Base-by-base conservation (phyloP, 2,797 vertebrate genomes). In the Danio aesculapii region DNA sequence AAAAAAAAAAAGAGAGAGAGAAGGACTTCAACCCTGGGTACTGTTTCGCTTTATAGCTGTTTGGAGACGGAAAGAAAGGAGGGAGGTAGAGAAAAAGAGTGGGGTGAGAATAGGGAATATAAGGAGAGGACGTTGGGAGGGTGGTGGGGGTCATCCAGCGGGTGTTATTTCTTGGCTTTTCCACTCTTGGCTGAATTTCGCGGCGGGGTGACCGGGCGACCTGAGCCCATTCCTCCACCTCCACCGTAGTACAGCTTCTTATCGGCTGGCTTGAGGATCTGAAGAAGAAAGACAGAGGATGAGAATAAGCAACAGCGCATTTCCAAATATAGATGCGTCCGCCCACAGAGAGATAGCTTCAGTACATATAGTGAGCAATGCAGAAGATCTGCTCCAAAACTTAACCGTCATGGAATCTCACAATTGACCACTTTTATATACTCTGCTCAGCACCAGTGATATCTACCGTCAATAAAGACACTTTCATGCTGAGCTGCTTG, bases 91-190 rank as follows among this genome's bases (percentile, higher is more conserved):
- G 83, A 85, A 77, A 53, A 53, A 44, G 75, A 83, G 66, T 7
- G 61, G 67, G 21, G 84, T 55, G 46, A 69, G 52, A 83, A 46
- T 17, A 46, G 75, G 68, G 43, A 76, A 84, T 67, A 11, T 52
- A 50, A 80, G 82, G 86, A 83, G 68, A 66, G 67, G 83, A 83
- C 67, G 12, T 64, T 55, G 58, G 71, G 85, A 30, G 81, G 71
- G 75, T 82, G 62, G 67, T 69, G 46, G 30, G 46, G 80, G 52
- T 72, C 70, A 79, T 84, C 86, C 81, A 84, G 90, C 79, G 66
- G 91, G 89, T 93, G 94, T 91, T 95, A 95, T 95, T 95, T 95
- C 92, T 95, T 95, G 89, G 94, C 92, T 88, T 95, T 95, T 21
- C 92, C 89, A 1, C 93, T 87, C 91, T 95, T 95, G 82, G 94